Percentiles rank a stretch among this genome's conserved stretches.
These are phyloP conservation scores for Heteromormyrus szaboi DNA, from an alignment of 2,797 vertebrate species.

Conservation along the genomic window DNA sequence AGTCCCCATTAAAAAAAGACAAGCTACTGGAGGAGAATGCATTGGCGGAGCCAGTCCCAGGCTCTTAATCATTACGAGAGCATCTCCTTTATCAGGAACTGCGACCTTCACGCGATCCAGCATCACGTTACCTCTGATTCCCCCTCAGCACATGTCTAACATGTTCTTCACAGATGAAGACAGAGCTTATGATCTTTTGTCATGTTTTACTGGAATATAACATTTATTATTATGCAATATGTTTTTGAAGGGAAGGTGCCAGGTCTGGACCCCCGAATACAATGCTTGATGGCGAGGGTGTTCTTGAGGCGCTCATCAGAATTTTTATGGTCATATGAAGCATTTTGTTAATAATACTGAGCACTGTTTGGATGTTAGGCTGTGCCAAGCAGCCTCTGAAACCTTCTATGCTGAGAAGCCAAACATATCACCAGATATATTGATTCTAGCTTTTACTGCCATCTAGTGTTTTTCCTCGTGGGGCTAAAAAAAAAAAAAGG, in stretches of 20 bases:
- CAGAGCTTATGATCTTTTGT: constrained; percentile 3
- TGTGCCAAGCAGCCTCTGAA: background rate
- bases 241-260: background rate
- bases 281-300: background rate
- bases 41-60: background rate
- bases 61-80: background rate
- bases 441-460: constrained; percentile 68
- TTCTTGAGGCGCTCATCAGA: background rate
- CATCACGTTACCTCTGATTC: constrained; percentile 23
- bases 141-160: constrained; percentile 37
- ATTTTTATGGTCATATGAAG: background rate
- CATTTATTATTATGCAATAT: background rate
- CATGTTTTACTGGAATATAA: constrained; percentile 19
- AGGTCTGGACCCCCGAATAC: background rate
- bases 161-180: constrained; percentile 23
- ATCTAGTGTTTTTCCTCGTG: constrained; percentile 54
- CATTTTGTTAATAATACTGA: background rate
- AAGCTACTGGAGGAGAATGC: constrained; percentile 1
- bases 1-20: constrained; percentile 24
- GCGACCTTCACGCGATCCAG: constrained; percentile 44
- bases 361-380: background rate
- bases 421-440: constrained; percentile 18
- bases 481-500: background rate
- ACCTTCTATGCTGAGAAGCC: background rate
- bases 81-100: constrained; percentile 40